phyloP scores from a whole-genome alignment of 2,888 invertebrate genomes.

The Amiota communis region DNA sequence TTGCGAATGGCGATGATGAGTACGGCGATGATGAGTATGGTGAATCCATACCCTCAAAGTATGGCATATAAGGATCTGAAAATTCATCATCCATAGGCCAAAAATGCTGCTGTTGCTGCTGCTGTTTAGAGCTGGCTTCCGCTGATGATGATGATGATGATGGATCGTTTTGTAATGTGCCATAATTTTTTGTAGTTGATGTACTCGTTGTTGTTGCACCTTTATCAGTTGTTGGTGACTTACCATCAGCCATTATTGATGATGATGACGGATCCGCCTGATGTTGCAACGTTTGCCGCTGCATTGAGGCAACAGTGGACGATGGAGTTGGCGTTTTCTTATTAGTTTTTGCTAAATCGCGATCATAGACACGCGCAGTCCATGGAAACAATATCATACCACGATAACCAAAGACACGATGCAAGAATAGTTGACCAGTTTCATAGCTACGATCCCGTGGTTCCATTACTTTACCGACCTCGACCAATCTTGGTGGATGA shows the following conservation, averaged over 20 bases:
- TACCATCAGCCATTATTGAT: not conserved
- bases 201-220: not conserved
- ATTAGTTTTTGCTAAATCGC: conserved; percentile 81
- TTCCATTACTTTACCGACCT: conserved; percentile 91
- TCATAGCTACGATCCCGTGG: conserved; percentile 94
- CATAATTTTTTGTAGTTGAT: not conserved
- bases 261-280: not conserved
- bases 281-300: not conserved
- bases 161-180: too few relatives aligned
- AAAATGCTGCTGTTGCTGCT: too few relatives aligned
- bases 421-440: conserved; percentile 94
- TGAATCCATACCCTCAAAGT: not conserved
- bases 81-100: too few relatives aligned
- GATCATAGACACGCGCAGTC: conserved; percentile 93
- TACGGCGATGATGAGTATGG: too few relatives aligned
- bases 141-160: too few relatives aligned
- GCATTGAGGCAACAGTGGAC: not conserved
- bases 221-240: not conserved
- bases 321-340: conserved; percentile 66
- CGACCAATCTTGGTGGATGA: conserved; percentile 81
- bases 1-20: too few relatives aligned
- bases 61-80: too few relatives aligned
- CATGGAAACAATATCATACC: conserved; percentile 97
- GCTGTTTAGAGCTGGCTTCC: too few relatives aligned
- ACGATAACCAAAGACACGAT: conserved; percentile 95